phyloP scores from a whole-genome alignment of 2,888 invertebrate species.

The Agrotis ipsilon region DNA sequence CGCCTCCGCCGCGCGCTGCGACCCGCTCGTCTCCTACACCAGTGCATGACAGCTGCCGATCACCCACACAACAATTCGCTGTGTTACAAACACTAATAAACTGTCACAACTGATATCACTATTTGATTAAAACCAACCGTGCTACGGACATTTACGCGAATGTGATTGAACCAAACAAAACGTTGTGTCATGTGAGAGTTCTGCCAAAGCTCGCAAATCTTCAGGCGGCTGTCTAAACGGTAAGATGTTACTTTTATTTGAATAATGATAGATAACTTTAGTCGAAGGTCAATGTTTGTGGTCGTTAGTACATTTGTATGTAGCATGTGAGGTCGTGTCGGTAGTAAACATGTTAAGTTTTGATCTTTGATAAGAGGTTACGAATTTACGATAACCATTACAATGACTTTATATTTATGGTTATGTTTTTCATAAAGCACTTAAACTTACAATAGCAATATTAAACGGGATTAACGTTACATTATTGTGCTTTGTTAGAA shows the following conservation, averaged over 20 bases:
- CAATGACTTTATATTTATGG: slow-evolving; percentile 44
- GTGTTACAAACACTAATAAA: slow-evolving; percentile 70
- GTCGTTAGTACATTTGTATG: slow-evolving; percentile 68
- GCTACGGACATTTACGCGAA: slow-evolving; percentile 56
- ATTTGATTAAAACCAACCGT: slow-evolving; percentile 47
- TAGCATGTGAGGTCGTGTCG: slow-evolving; percentile 66
- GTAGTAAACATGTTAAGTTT: slow-evolving; percentile 73
- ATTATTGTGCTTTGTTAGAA: slow-evolving; percentile 17
- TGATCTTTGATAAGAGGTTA: slow-evolving; percentile 72
- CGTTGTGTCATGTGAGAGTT: slow-evolving; percentile 82
- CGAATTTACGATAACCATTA: slow-evolving; percentile 56
- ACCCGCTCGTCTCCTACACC: slow-evolving; percentile 76
- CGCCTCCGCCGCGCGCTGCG: slow-evolving; percentile 74
- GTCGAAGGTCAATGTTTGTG: slow-evolving; percentile 69
- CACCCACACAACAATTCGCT: slow-evolving; percentile 74
- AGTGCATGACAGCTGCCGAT: slow-evolving; percentile 81
- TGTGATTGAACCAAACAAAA: slow-evolving; percentile 68
- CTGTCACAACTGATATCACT: slow-evolving; percentile 66
- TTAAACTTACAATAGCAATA: slow-evolving; percentile 28
- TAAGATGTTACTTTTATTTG: slow-evolving; percentile 72
- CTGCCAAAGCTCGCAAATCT: slow-evolving; percentile 75
- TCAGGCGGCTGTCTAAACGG: slow-evolving; percentile 84
- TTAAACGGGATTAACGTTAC: slow-evolving; percentile 20
- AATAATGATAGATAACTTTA: slow-evolving; percentile 64
- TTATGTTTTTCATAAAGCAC: slow-evolving; percentile 39